Conservation (phyloP, 2,113 vertebrate genomes). For the Odontophorus gujanensis region DNA sequence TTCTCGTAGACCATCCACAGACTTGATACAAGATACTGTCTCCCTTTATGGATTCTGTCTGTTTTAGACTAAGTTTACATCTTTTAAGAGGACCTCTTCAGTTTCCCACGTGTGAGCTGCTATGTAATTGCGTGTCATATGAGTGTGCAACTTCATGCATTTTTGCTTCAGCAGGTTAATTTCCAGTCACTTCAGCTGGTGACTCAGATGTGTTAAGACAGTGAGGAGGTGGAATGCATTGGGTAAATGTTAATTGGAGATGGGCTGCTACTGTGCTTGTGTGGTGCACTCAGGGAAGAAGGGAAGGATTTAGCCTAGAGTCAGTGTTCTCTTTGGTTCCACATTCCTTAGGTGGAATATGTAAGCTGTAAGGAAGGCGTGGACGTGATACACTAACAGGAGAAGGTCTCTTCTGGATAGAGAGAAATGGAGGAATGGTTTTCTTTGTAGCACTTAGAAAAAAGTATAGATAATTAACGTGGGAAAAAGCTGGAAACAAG, state of each 20-base stretch:
- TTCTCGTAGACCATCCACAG: rapidly evolving
- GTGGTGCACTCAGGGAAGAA: not conserved
- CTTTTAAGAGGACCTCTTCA: not conserved
- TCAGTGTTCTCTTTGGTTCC: not conserved
- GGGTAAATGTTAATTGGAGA: conserved; percentile 51
- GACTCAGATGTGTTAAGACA: conserved; percentile 1
- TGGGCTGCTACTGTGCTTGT: not conserved
- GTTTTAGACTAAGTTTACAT: not conserved
- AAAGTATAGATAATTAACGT: not conserved
- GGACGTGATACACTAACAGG: not conserved
- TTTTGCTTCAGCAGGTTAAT: not conserved
- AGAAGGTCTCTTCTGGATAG: not conserved
- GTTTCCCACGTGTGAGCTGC: not conserved
- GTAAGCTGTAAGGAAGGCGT: not conserved
- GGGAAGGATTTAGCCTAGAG: not conserved
- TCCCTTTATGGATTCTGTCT: not conserved
- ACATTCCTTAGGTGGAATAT: not conserved
- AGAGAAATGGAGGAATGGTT: not conserved
- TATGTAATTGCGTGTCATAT: not conserved
- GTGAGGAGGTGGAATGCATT: conserved; percentile 43
- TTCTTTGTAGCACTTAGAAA: not conserved
- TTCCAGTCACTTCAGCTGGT: conserved; percentile 5
- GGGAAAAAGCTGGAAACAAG: not conserved
- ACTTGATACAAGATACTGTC: not conserved
- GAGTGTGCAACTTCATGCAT: not conserved